Conservation (phyloP, 2,797 vertebrate species). For the Clarias fuscus region DNA sequence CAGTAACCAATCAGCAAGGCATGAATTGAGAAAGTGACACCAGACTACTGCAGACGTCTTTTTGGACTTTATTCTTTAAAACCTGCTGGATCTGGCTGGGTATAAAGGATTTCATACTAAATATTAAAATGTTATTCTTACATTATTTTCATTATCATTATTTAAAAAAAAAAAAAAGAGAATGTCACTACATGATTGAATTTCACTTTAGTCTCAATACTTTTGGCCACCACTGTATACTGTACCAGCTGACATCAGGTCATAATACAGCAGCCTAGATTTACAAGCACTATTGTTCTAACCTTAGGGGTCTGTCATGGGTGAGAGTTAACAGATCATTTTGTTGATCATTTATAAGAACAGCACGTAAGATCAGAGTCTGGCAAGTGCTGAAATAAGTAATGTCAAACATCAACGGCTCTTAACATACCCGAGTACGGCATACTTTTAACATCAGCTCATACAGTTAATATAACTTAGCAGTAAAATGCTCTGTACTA, state of each 20-base stretch:
- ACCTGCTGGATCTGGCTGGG: too few relatives aligned
- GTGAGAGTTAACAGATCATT: slow-evolving; percentile 35
- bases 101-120: too few relatives aligned
- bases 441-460: slow-evolving; percentile 37
- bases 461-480: neutral
- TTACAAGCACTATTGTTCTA: slow-evolving; percentile 57
- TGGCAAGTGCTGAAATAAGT: slow-evolving; percentile 48
- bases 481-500: neutral
- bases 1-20: too few relatives aligned
- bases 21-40: too few relatives aligned
- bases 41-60: too few relatives aligned
- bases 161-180: too few relatives aligned
- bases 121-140: too few relatives aligned
- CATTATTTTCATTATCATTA: too few relatives aligned
- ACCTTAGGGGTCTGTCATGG: slow-evolving; percentile 30
- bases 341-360: slow-evolving; percentile 39
- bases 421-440: slow-evolving; percentile 24
- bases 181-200: too few relatives aligned
- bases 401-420: slow-evolving; percentile 29
- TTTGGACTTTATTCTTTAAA: too few relatives aligned
- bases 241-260: slow-evolving; percentile 1
- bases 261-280: slow-evolving; percentile 59
- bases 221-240: too few relatives aligned
- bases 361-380: slow-evolving; percentile 43
- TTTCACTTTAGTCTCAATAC: too few relatives aligned